Evolutionary conservation across 2,888 invertebrate genomes (phyloP), one percentile per base, ranked within the genome.

Genomic region (Trachelus stipa): DNA sequence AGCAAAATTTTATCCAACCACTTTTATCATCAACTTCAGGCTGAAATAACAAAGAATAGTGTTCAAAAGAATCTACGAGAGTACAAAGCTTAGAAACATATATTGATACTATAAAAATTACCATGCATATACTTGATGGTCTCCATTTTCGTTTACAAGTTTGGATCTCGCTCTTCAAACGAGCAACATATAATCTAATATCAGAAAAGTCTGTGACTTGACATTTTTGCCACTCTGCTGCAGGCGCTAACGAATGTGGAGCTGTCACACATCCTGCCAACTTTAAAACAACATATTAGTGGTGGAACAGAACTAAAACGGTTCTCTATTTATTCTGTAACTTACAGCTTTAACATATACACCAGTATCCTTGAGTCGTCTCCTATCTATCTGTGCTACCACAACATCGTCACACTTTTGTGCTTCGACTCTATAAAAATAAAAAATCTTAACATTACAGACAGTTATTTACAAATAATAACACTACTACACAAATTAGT

Each of bases 161-260:
- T 73, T 85, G 82, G 79, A 88, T 87, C 79, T 87, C 85, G 34
- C 86, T 83, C 76, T 86, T 86, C 12, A 91, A 56, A 76, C 87
- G 86, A 4, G 88, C 85, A 77, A 94, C 87, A 77, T 94, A 93
- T 88, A 93, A 91, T 86, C 95, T 92, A 4, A 95, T 88, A 71
- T 94, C 91, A 11, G 94, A 94, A 90, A 96, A 96, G 84, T 96
- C 94, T 12, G 94, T 93, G 2, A 95, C 92, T 91, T 96, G 95
- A 79, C 93, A 91, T 79, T 93, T 92, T 90, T 96, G 95, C 96
- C 96, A 96, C 86, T 94, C 93, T 73, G 88, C 77, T 1, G 92
- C 92, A 1, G 94, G 94, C 33, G 87, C 79, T 68, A 92, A 82
- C 31, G 84, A 83, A 4, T 85, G 83, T 15, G 94, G 93, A 78